Base-by-base conservation (phyloP, 2,113 vertebrate genomes). In the Spea multiplicata region DNA sequence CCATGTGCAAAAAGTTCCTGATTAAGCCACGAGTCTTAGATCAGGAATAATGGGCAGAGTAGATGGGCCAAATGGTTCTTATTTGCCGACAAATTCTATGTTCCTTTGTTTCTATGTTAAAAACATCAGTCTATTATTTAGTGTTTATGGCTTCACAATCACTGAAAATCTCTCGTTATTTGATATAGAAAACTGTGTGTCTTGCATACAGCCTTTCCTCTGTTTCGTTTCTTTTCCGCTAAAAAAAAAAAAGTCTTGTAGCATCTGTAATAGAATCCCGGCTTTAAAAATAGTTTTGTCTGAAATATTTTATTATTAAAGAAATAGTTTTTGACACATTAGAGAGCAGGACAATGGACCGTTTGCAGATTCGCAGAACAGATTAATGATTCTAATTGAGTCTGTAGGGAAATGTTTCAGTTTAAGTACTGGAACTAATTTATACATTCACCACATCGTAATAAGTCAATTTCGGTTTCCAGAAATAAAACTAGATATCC, bases 401-500 rank as follows among this genome's bases (percentile, higher is more conserved):
- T 97, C 94, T 94, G 93, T 88, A 85, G 94, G 94, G 95, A 94
- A 95, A 96, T 95, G 94, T 95, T 92, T 96, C 95, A 94, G 93
- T 93, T 95, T 95, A 96, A 96, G 93, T 95, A 96, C 94, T 95
- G 93, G 94, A 96, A 97, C 94, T 96, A 95, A 96, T 96, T 95
- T 94, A 95, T 95, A 95, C 94, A 96, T 96, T 95, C 94, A 94
- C 93, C 95, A 94, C 94, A 94, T 95, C 90, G 93, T 96, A 96
- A 96, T 96, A 94, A 96, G 94, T 94, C 94, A 93, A 96, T 97
- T 95, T 94, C 92, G 93, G 90, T 92, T 93, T 93, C 91, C 91
- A 88, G 91, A 92, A 94, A 92, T 94, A 93, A 94, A 93, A 93
- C 91, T 92, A 89, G 92, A 93, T 92, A 93, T 93, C 92, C 92